These are phyloP conservation scores for Ophthalmolycus amberensis DNA, from an alignment of 2,113 vertebrate species.

Conservation along the genomic window DNA sequence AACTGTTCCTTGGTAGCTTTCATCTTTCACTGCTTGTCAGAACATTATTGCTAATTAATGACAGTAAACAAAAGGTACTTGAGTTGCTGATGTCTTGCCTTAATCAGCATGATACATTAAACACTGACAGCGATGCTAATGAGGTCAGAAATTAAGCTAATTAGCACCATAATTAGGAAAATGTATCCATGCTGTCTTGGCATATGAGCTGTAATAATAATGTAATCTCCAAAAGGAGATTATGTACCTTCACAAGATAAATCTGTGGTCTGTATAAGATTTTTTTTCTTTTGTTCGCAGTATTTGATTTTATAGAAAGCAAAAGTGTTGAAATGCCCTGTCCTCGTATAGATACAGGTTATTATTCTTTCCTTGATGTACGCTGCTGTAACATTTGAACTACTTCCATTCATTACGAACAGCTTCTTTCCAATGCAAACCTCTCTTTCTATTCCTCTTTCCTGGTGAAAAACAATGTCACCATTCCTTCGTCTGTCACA, in stretches of 20 bases:
- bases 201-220: neutral
- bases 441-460: neutral
- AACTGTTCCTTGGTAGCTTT: neutral
- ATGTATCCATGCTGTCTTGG: neutral
- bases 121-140: slow-evolving; percentile 11
- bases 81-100: slow-evolving; percentile 23
- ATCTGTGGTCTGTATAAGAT: neutral
- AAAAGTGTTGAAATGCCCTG: neutral
- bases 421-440: neutral
- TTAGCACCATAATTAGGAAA: slow-evolving; percentile 26
- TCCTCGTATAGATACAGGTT: neutral
- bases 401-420: neutral
- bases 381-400: neutral
- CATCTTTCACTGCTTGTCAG: slow-evolving; percentile 17
- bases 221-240: slow-evolving; percentile 6
- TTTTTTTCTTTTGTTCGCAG: neutral
- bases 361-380: neutral
- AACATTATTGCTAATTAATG: slow-evolving; percentile 13
- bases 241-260: neutral
- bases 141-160: slow-evolving; percentile 37
- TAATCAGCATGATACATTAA: slow-evolving; percentile 33
- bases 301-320: neutral
- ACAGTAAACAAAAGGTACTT: slow-evolving; percentile 21
- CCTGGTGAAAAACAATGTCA: neutral
- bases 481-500: slow-evolving; percentile 13